phyloP scores from a whole-genome alignment of 2,888 invertebrate species.

The Cephus pygmeus region DNA sequence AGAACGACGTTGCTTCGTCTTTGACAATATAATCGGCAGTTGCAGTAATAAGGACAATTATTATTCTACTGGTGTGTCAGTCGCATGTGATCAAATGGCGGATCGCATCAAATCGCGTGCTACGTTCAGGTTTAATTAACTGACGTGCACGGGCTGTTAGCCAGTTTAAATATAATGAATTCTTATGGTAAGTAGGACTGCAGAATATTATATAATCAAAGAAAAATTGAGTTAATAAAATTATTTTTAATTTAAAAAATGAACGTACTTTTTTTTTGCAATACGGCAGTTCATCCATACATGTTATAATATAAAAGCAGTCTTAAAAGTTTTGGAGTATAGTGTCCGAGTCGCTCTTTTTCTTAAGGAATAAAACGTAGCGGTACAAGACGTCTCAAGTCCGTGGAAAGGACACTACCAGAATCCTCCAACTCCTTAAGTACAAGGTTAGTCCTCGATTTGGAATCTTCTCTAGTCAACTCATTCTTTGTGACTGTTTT shows the following conservation, averaged over 20 bases:
- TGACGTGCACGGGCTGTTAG: neutral
- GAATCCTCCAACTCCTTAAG: constrained; percentile 70
- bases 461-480: constrained; percentile 71
- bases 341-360: neutral
- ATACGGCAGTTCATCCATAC: neutral
- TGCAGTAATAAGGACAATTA: neutral
- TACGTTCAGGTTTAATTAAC: neutral
- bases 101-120: neutral
- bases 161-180: neutral
- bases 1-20: neutral
- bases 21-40: neutral
- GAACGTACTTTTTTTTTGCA: neutral
- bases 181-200: neutral
- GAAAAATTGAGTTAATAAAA: neutral
- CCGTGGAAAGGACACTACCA: constrained; percentile 70
- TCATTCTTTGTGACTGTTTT: constrained; percentile 72
- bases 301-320: neutral
- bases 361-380: constrained; percentile 59
- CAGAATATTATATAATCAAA: neutral
- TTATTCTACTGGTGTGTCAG: neutral
- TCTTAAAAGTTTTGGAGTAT: neutral
- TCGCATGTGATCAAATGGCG: neutral
- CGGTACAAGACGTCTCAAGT: constrained; percentile 72
- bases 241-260: neutral
- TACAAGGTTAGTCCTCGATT: constrained; percentile 70